Evolutionary conservation across 2,888 invertebrate genomes (phyloP), one percentile per base, ranked within the genome.

Genomic region (Tenthredo scrophulariae): DNA sequence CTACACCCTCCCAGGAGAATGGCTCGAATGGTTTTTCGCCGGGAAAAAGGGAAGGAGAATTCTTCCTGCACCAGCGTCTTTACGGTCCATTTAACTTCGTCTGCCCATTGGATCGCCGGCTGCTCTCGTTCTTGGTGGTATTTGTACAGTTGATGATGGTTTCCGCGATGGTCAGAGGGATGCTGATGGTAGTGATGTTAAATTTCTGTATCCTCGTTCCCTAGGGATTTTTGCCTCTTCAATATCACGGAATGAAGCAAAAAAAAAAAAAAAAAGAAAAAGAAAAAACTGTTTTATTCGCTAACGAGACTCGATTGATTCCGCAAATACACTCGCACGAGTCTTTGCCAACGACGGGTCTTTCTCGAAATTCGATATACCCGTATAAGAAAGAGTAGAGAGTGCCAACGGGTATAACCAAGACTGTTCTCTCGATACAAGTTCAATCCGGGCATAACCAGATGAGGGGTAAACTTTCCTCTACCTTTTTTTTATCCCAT

Each of bases 21-120:
- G 26, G 13, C 50, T 77, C 29, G 70, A n/a, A n/a, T 72, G 18
- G 37, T 72, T 37, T 37, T 37, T 72, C 40, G 9, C 37, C n/a
- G 5, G 1, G 18, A 33, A 72, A 62, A 40, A 62, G 40, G 33
- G 9, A 33, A 43, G 77, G n/a, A 33, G 37, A 50, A 80, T 62
- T 80, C 62, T 37, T 62, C 62, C 62, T 40, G 62, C 40, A 37
- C 40, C 40, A 80, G 58, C 80, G 80, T 80, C n/a, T 80, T 62
- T 58, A 80, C 80, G 80, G 62, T 80, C 80, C 80, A 80, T 80
- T 80, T 62, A 80, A 80, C 80, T 80, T 62, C 6, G 62, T 80
- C 80, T 40, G 80, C 37, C 62, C 80, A 80, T 79, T 29, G 62
- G 80, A 40, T 80, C 50, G 26, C 77, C 77, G 77, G 50, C 22